Evolutionary conservation across 2,797 vertebrate genomes (phyloP), one percentile per base, ranked within the genome.

Genomic region (Artibeus lituratus): DNA sequence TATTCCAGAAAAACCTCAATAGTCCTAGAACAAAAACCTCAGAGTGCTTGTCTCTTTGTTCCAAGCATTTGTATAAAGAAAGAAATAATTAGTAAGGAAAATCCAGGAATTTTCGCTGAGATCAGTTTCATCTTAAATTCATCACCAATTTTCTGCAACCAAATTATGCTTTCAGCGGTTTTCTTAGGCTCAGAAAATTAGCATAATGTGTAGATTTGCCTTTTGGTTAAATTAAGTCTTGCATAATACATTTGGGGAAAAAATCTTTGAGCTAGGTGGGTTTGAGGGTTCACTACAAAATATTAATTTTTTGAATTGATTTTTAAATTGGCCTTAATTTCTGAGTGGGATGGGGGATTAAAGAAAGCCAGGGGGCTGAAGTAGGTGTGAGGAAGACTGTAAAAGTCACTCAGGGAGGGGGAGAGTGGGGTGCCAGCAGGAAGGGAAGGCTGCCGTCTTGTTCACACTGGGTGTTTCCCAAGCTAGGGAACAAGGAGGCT

Each of bases 151-250:
- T 94, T 96, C 78, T 76, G 70, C 47, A 49, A 44, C 70, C 22
- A 19, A 92, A 82, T 53, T 92, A 86, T 86, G 77, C 65, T 57
- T 74, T 92, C 55, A 85, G 88, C 88, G 74, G 42, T 91, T 94
- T 93, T 59, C 74, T 77, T 47, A 69, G 80, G 42, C 53, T 57
- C 86, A 39, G 72, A 57, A 92, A 90, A 94, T 96, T 72, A 94
- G 21, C 88, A 91, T 95, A 93, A 88, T n/a, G 24, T 94, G 86
- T 76, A 95, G 88, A 90, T 96, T 86, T 89, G 89, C 93, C 88
- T 72, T 87, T 95, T 91, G 93, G 82, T 94, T 92, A 72, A 76
- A 85, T 94, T 92, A 86, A 96, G 90, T 96, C 47, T 92, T 95
- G 85, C 47, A 80, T 96, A 72, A 83, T 88, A 81, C 11, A 42